Conservation (phyloP, 2,797 vertebrate species). For the Phataginus tetradactyla region DNA sequence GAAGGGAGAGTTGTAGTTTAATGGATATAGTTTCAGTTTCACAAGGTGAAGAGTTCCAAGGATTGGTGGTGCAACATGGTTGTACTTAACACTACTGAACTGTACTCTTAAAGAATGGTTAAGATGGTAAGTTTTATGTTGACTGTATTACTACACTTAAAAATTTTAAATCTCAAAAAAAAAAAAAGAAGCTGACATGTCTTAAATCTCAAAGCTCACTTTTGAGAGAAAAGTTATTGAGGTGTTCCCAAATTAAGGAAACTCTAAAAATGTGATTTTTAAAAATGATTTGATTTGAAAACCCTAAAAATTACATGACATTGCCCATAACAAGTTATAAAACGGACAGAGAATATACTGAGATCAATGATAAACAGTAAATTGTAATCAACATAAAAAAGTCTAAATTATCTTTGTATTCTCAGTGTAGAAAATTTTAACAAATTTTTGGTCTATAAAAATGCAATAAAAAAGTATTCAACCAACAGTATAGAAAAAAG, state of each 20-base stretch:
- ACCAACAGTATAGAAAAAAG: background rate
- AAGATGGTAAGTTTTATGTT: background rate
- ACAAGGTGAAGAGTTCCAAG: background rate
- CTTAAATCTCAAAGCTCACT: background rate
- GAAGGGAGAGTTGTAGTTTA: background rate
- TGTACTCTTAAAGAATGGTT: background rate
- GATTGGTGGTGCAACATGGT: background rate
- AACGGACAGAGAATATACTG: background rate
- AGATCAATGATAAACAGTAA: background rate
- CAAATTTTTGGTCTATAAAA: constrained; percentile 21
- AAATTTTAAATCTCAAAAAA: background rate
- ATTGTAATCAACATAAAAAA: background rate
- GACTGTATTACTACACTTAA: background rate
- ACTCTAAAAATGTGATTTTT: too few species aligned
- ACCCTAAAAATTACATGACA: background rate
- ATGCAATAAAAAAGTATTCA: background rate
- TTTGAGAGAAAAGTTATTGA: constrained; percentile 6
- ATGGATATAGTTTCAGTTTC: background rate
- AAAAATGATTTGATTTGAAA: background rate
- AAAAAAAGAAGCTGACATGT: background rate
- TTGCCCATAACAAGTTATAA: constrained; percentile 22
- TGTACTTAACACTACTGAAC: background rate
- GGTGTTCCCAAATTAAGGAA: background rate
- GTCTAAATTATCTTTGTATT: constrained; percentile 5
- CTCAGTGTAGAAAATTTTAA: constrained; percentile 32